Evolutionary conservation across 2,113 vertebrate genomes (phyloP).

Genomic region (Colinus virginianus): DNA sequence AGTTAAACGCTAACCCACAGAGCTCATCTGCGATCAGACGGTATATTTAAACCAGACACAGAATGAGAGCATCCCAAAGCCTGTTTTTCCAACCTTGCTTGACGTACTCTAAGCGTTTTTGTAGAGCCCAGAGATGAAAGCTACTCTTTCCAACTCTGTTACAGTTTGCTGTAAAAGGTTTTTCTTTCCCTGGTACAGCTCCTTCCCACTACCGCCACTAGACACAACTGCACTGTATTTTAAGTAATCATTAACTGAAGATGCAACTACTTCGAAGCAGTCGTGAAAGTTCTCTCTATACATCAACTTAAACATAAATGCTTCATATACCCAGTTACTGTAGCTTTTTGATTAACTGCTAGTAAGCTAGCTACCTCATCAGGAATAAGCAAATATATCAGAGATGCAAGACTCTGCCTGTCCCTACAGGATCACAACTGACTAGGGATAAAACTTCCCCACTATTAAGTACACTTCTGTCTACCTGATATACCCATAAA

Average conservation of each 20-base stretch:
- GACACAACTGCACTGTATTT: not conserved
- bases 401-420: accelerated
- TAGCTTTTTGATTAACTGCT: not conserved
- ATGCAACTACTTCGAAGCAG: not conserved
- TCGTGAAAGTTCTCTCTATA: not conserved
- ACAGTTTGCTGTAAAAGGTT: not conserved
- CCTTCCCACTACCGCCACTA: not conserved
- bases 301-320: conserved; percentile 1
- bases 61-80: conserved; percentile 55
- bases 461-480: not conserved
- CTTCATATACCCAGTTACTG: not conserved
- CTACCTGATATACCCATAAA: not conserved
- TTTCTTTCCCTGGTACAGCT: not conserved
- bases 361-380: not conserved
- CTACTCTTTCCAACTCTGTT: not conserved
- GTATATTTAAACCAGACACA: conserved; percentile 84
- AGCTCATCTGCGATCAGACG: conserved; percentile 72
- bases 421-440: not conserved
- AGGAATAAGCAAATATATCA: not conserved
- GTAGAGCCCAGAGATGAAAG: not conserved
- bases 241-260: not conserved
- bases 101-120: conserved; percentile 5
- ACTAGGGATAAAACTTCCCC: not conserved
- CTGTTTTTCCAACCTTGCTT: conserved; percentile 55
- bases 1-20: conserved; percentile 17